Conservation (phyloP, 1,140 invertebrate genomes). For the Zaprionus tsacasi region DNA sequence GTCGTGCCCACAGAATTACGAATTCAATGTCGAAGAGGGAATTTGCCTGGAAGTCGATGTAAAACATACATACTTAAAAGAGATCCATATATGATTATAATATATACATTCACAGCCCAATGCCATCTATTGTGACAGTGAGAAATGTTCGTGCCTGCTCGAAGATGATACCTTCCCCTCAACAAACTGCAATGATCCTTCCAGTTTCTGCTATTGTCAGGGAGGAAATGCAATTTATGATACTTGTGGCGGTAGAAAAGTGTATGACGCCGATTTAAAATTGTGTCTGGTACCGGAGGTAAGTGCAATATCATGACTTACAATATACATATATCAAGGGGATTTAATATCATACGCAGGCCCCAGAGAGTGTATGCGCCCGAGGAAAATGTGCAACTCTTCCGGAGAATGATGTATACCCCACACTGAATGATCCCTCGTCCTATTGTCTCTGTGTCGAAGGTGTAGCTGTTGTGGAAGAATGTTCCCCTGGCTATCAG, state of each 20-base stretch:
- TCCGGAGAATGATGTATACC: slow-evolving; percentile 16
- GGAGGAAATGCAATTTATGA: slow-evolving; percentile 14
- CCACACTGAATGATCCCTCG: slow-evolving; percentile 28
- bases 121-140: slow-evolving; percentile 27
- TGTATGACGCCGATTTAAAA: neutral
- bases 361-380: slow-evolving; percentile 43
- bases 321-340: no score
- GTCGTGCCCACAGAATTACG: slow-evolving; percentile 12
- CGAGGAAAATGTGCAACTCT: slow-evolving; percentile 16
- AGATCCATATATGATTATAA: neutral
- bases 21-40: neutral
- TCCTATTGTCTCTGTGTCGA: slow-evolving; percentile 59
- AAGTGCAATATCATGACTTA: neutral
- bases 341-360: slow-evolving; percentile 26
- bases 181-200: slow-evolving; percentile 9
- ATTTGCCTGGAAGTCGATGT: slow-evolving; percentile 33
- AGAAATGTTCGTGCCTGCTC: slow-evolving; percentile 23
- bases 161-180: slow-evolving; percentile 39
- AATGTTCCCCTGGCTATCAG: slow-evolving; percentile 14
- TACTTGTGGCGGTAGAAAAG: slow-evolving; percentile 31
- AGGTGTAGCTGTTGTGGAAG: slow-evolving; percentile 18
- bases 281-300: slow-evolving; percentile 38
- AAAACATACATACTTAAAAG: neutral
- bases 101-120: neutral
- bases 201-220: slow-evolving; percentile 43